phyloP scores from a whole-genome alignment of 2,888 invertebrate species.

The Hypomecis punctinalis region DNA sequence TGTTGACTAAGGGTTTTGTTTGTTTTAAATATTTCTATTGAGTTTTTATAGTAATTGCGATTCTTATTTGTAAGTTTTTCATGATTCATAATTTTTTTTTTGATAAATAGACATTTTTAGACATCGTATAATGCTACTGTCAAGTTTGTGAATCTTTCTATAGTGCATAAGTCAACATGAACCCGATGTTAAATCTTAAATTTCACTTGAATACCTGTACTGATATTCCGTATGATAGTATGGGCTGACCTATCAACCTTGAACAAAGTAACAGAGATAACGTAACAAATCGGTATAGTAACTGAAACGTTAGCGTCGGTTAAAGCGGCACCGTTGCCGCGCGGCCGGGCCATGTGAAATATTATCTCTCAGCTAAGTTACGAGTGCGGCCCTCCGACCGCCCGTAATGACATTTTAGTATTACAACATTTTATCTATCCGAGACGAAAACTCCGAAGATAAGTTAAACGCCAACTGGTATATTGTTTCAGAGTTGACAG shows the following conservation, averaged over 20 bases:
- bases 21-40: background rate
- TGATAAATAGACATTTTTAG: too few species aligned
- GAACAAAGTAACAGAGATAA: constrained; percentile 78
- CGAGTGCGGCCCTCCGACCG: constrained; percentile 68
- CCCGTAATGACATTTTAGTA: constrained; percentile 84
- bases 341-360: constrained; percentile 65
- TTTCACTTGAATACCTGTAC: constrained; percentile 40
- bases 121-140: too few species aligned
- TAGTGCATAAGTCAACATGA: background rate
- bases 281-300: constrained; percentile 78
- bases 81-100: too few species aligned
- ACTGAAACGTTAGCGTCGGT: constrained; percentile 69
- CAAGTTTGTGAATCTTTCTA: background rate
- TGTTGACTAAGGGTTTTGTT: background rate
- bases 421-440: constrained; percentile 82
- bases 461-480: constrained; percentile 83
- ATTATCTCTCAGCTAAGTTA: constrained; percentile 75
- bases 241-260: constrained; percentile 79
- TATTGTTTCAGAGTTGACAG: constrained; percentile 83
- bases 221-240: constrained; percentile 65
- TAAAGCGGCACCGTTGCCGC: constrained; percentile 28
- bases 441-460: constrained; percentile 81
- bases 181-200: constrained; percentile 20
- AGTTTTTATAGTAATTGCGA: too few species aligned
- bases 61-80: too few species aligned